Percentiles rank a stretch among this genome's conserved stretches.
These are phyloP conservation scores for Phenacoccus solenopsis DNA, from an alignment of 1,140 invertebrate species.

Conservation along the genomic window DNA sequence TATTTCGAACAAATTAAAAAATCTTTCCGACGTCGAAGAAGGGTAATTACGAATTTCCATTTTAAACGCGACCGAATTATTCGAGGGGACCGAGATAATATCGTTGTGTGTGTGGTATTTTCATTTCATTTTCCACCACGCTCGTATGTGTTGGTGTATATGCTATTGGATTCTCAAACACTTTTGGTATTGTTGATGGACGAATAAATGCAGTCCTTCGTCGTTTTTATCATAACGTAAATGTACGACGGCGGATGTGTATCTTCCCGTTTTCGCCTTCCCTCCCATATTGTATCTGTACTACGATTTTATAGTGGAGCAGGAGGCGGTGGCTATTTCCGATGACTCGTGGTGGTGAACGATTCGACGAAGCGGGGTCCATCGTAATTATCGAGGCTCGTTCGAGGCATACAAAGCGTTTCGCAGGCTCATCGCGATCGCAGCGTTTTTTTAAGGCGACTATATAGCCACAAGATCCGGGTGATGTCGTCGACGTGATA, in stretches of 20 bases:
- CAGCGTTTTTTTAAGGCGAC: background rate
- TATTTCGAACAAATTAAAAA: background rate
- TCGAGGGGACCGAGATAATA: background rate
- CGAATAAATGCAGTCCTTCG: background rate
- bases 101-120: background rate
- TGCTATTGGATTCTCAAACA: background rate
- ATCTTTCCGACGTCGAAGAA: background rate
- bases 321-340: slow-evolving; percentile 12
- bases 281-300: background rate
- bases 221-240: background rate
- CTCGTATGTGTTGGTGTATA: too few relatives aligned
- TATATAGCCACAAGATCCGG: background rate
- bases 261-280: slow-evolving; percentile 11
- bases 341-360: slow-evolving; percentile 7
- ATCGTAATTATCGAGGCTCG: slow-evolving; percentile 11
- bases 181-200: background rate
- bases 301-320: background rate
- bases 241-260: slow-evolving; percentile 8
- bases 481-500: too few relatives aligned
- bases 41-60: background rate
- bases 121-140: too few relatives aligned
- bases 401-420: background rate
- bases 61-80: background rate
- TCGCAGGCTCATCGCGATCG: background rate
- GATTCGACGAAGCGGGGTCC: background rate